phyloP scores from a whole-genome alignment of 2,113 vertebrate genomes.

The Neotoma lepida region DNA sequence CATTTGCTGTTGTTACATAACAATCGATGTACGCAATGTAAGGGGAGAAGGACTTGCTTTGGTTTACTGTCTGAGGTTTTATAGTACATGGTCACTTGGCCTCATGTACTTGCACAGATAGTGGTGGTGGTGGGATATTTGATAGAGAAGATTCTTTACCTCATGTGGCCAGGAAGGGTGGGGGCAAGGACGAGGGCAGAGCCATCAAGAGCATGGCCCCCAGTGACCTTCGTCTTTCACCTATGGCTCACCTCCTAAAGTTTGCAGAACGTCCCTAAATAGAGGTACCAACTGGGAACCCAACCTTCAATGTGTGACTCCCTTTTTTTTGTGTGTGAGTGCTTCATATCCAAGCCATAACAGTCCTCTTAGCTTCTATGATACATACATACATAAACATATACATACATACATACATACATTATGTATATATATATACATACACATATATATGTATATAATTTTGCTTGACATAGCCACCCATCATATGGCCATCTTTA shows the following conservation, averaged over 20 bases:
- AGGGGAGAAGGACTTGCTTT: neutral
- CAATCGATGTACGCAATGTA: neutral
- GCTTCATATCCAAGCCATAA: neutral
- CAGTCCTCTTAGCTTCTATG: neutral
- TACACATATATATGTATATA: neutral
- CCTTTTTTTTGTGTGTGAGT: neutral
- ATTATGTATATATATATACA: too few species aligned
- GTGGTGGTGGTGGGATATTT: neutral
- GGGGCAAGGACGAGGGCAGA: neutral
- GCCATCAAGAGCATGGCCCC: neutral
- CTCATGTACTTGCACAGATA: neutral
- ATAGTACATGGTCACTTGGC: neutral
- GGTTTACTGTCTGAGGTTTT: neutral
- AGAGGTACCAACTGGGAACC: neutral
- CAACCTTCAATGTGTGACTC: neutral
- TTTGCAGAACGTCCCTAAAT: neutral
- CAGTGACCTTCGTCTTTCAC: neutral
- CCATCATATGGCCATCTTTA: too few species aligned
- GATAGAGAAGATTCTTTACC: neutral
- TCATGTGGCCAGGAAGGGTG: neutral
- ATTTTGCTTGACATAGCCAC: neutral
- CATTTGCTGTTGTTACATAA: neutral
- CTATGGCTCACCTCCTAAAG: neutral
- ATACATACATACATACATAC: too few species aligned
- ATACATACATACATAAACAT: neutral